A percentile compares a stretch with the other conserved stretches of the same genome.
These are phyloP conservation scores for Pteropus rufus DNA, from an alignment of 2,797 vertebrate species.

Conservation along the genomic window DNA sequence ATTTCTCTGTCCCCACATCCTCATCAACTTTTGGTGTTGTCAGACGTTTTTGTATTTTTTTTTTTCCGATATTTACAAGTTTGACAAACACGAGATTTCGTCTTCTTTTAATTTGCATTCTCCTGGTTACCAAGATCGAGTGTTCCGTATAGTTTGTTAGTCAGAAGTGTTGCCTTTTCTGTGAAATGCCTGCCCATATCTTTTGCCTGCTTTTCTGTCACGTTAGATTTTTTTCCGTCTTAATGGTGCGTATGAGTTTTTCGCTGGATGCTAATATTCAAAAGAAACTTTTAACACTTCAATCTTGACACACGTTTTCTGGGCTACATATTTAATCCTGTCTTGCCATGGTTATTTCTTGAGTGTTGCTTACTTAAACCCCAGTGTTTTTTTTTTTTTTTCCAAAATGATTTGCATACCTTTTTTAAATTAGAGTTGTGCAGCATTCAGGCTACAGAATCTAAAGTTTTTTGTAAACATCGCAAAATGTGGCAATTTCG, in stretches of 20 bases:
- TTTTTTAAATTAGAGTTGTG: not conserved
- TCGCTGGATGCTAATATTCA: not conserved
- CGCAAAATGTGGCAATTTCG: not conserved
- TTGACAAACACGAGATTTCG: not conserved
- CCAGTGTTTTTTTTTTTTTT: not conserved
- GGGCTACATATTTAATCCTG: not conserved
- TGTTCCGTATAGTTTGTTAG: not conserved
- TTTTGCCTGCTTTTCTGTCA: not conserved
- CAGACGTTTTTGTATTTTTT: not conserved
- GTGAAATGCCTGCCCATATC: not conserved
- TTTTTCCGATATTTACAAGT: not conserved
- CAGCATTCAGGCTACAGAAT: not conserved
- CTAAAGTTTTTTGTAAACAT: not conserved
- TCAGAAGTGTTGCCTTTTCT: not conserved
- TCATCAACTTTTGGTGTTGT: not conserved
- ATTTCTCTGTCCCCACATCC: not conserved
- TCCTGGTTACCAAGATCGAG: not conserved
- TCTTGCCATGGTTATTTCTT: not conserved
- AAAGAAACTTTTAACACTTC: not conserved
- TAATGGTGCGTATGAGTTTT: not conserved
- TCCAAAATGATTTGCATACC: not conserved
- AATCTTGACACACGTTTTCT: not conserved
- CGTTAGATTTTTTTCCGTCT: not conserved
- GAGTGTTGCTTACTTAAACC: not conserved
- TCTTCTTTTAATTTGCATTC: not conserved